Evolutionary conservation across 2,888 invertebrate species (phyloP).

Genomic region (Ichneumon xanthorius): DNA sequence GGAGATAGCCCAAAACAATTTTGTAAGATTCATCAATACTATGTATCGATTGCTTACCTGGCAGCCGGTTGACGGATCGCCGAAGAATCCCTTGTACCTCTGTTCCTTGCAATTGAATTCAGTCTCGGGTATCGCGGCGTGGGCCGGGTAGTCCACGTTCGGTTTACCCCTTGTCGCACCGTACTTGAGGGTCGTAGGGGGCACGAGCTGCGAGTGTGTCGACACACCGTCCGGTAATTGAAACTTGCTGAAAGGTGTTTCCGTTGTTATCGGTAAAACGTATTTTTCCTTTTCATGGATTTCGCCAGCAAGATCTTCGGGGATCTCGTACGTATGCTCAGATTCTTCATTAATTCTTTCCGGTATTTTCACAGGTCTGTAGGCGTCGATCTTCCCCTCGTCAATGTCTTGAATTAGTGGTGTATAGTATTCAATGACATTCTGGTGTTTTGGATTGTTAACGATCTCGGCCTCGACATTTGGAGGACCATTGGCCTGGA

Average conservation of each 20-base stretch:
- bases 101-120: conserved; percentile 93
- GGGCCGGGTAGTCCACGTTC: conserved; percentile 93
- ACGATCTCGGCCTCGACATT: conserved; percentile 60
- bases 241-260: conserved; percentile 70
- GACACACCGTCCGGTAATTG: conserved; percentile 68
- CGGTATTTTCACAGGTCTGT: conserved; percentile 19
- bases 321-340: conserved; percentile 75
- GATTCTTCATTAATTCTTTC: conserved; percentile 35
- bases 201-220: conserved; percentile 60
- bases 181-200: conserved; percentile 77
- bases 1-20: background rate
- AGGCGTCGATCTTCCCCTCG: conserved; percentile 13
- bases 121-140: conserved; percentile 91
- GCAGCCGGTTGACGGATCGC: conserved; percentile 94
- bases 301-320: conserved; percentile 74
- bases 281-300: conserved; percentile 70
- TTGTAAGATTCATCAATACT: background rate
- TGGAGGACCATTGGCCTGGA: conserved; percentile 50
- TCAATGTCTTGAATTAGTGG: conserved; percentile 77
- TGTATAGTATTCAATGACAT: conserved; percentile 78
- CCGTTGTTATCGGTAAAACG: conserved; percentile 71
- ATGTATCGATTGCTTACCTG: conserved; percentile 87
- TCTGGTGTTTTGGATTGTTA: conserved; percentile 70
- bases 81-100: conserved; percentile 95
- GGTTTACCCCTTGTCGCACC: conserved; percentile 87